phyloP scores from a whole-genome alignment of 2,888 invertebrate genomes.

The Scaptomyza tumidula region DNA sequence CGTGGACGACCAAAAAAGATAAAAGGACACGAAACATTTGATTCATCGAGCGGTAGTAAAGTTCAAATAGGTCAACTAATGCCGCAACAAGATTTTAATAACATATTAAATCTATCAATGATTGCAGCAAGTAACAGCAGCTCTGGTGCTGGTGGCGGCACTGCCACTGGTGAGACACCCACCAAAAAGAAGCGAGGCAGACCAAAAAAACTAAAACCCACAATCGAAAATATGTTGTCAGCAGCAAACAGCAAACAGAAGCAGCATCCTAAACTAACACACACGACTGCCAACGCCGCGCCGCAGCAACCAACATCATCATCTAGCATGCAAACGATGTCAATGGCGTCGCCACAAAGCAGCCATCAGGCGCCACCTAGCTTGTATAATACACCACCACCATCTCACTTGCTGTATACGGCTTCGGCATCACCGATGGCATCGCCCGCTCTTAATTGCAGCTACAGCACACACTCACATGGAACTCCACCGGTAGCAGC shows the following conservation, averaged over 20 bases:
- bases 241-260: slow-evolving; percentile 73
- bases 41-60: slow-evolving; percentile 86
- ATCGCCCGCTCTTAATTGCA: slow-evolving; percentile 81
- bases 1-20: slow-evolving; percentile 94
- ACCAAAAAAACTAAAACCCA: slow-evolving; percentile 92
- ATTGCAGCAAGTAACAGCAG: slow-evolving; percentile 35
- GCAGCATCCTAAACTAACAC: slow-evolving; percentile 48
- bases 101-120: slow-evolving; percentile 80
- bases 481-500: slow-evolving; percentile 55
- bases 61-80: slow-evolving; percentile 53
- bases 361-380: slow-evolving; percentile 64
- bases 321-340: slow-evolving; percentile 38
- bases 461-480: slow-evolving; percentile 56
- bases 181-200: slow-evolving; percentile 95
- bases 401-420: slow-evolving; percentile 69
- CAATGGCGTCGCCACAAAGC: slow-evolving; percentile 62
- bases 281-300: slow-evolving; percentile 59
- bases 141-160: slow-evolving; percentile 15
- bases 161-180: slow-evolving; percentile 86
- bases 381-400: slow-evolving; percentile 68
- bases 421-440: slow-evolving; percentile 81
- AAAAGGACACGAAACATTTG: slow-evolving; percentile 83
- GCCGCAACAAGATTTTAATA: slow-evolving; percentile 85
- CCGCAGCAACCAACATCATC: slow-evolving; percentile 74
- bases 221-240: slow-evolving; percentile 51